Conservation (phyloP, 2,888 invertebrate genomes). For the Escarpia spicata region DNA sequence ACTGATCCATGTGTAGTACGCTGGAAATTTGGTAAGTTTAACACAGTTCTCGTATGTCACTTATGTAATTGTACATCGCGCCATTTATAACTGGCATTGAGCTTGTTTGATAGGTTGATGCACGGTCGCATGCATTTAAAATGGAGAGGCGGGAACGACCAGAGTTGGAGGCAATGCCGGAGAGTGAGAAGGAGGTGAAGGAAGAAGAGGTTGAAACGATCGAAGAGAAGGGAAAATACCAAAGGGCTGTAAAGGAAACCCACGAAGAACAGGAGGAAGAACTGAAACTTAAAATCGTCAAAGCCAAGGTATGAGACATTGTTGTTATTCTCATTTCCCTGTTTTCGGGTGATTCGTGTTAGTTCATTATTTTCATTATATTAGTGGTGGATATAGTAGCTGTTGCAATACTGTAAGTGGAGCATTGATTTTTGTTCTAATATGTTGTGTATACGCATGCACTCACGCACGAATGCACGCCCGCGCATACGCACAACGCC, state of each 20-base stretch:
- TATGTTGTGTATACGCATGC: too few relatives aligned
- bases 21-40: not conserved
- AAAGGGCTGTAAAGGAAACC: slow-evolving; percentile 44
- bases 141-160: slow-evolving; percentile 29
- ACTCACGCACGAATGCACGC: too few relatives aligned
- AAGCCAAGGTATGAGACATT: slow-evolving; percentile 42
- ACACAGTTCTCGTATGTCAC: not conserved
- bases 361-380: not conserved
- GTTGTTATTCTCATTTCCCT: not conserved
- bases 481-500: too few relatives aligned
- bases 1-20: not conserved
- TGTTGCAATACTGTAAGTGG: not conserved
- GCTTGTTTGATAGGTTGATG: slow-evolving; percentile 37
- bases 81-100: slow-evolving; percentile 29
- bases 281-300: slow-evolving; percentile 43
- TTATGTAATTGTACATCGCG: not conserved
- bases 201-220: slow-evolving; percentile 46
- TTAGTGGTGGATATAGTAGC: not conserved
- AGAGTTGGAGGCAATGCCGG: slow-evolving; percentile 41
- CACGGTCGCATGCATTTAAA: slow-evolving; percentile 42
- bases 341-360: not conserved
- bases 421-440: not conserved
- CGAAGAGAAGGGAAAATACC: slow-evolving; percentile 41
- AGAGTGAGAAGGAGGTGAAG: slow-evolving; percentile 43
- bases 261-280: slow-evolving; percentile 42